phyloP scores from a whole-genome alignment of 2,888 invertebrate genomes.

The Amphipyra berbera region DNA sequence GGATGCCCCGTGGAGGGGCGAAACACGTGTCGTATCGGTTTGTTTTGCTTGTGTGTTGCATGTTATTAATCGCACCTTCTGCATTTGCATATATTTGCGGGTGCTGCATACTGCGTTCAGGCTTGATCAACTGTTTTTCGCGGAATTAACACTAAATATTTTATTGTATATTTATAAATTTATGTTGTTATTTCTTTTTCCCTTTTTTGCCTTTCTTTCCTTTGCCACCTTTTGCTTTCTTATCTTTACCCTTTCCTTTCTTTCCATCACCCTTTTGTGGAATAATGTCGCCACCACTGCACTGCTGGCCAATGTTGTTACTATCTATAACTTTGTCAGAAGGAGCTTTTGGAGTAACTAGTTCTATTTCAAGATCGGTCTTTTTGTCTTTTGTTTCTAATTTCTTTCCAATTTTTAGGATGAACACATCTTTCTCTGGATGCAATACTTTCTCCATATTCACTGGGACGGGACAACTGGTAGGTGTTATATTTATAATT shows the following conservation, averaged over 20 bases:
- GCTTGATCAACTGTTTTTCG: no score
- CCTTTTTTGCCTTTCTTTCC: constrained; percentile 61
- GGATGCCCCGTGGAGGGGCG: no score
- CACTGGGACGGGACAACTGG: constrained; percentile 80
- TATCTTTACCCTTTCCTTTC: constrained; percentile 51
- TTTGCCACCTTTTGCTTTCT: constrained; percentile 45
- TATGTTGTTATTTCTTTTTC: constrained; percentile 45
- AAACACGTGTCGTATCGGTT: no score
- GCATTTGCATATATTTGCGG: no score
- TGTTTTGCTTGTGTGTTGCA: no score
- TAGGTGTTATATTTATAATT: constrained; percentile 81
- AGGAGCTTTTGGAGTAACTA: constrained; percentile 82
- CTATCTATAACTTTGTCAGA: constrained; percentile 60
- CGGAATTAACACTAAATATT: no score
- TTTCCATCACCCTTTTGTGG: constrained; percentile 49
- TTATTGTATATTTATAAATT: no score
- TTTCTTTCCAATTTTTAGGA: constrained; percentile 86
- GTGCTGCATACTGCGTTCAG: no score
- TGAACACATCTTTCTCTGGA: constrained; percentile 83
- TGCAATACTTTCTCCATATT: constrained; percentile 80
- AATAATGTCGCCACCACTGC: constrained; percentile 64
- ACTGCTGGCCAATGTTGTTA: constrained; percentile 73
- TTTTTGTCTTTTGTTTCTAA: constrained; percentile 84
- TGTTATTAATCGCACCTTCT: no score
- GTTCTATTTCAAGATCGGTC: constrained; percentile 85